A percentile compares a stretch with the other conserved stretches of the same genome.
Conservation (phyloP, 2,797 vertebrate species). For the Anabas testudineus region DNA sequence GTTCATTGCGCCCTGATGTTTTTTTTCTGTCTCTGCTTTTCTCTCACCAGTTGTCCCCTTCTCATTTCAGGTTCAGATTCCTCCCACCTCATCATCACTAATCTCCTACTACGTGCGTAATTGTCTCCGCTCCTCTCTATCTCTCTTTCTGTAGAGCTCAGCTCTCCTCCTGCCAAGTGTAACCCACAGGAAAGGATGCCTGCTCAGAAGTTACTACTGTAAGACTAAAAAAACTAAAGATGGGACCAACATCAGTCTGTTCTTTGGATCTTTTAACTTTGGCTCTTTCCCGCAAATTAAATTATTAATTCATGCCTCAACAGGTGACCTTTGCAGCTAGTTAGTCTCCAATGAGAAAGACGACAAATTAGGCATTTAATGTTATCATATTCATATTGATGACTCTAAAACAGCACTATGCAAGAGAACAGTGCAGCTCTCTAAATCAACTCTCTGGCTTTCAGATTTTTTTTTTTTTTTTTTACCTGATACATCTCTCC, state of each 20-base stretch:
- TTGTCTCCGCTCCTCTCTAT: no score
- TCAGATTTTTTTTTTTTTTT: not conserved
- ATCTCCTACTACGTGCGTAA: no score
- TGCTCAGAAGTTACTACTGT: not conserved
- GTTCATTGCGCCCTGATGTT: no score
- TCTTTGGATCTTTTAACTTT: not conserved
- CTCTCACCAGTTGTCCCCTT: no score
- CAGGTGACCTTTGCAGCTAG: conserved; percentile 54
- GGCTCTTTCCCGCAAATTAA: conserved; percentile 32
- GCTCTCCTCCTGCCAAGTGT: no score
- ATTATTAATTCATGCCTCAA: conserved; percentile 13
- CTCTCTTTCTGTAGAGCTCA: no score
- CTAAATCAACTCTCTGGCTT: not conserved
- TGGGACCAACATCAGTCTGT: not conserved
- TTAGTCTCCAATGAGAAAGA: conserved; percentile 28
- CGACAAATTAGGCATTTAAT: conserved; percentile 44
- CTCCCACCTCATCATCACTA: no score
- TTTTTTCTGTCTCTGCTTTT: no score
- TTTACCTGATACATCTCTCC: conserved; percentile 23
- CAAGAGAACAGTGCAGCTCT: not conserved
- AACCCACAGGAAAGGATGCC: not conserved
- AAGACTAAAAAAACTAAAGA: not conserved
- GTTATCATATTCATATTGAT: conserved; percentile 10
- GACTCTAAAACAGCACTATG: conserved; percentile 3
- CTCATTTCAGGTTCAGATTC: no score